Evolutionary conservation across 2,888 invertebrate species (phyloP), one percentile per base, ranked within the genome.

Genomic region (Chloromyia formosa): DNA sequence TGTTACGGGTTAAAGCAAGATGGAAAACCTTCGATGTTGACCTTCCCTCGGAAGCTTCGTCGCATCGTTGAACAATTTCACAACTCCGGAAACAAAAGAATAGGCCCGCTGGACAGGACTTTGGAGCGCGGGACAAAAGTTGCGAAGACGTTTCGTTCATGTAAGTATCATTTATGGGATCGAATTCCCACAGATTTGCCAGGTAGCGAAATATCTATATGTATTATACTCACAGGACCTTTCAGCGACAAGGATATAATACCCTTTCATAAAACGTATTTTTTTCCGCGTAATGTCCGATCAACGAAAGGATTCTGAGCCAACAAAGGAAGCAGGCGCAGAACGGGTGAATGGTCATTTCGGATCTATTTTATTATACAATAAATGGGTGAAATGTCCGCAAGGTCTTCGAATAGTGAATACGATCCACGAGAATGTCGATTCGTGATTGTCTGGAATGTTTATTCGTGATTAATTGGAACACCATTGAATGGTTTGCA

Each of bases 151-250:
- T 35, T 35, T 35, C 27, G 7, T 35, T 2, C 27, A 35, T 35
- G n/a, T 18, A 27, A 61, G 23, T 23, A 27, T 12, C 1, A 5
- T 14, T 58, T 14, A 35, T 4, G 27, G 12, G 12, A 27, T 61
- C 4, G 35, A 61, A 14, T 61, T 61, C 61, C 61, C 61, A 61
- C 35, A 35, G 23, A 27, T 23, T 27, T 12, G 27, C 23, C 61
- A 61, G 61, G 61, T 61, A 61, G 20, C 27, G 23, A 35, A 35
- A 12, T 61, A 10, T 1, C 14, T 18, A 7, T 58, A 22, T n/a
- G n/a, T n/a, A n/a, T n/a, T n/a, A n/a, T n/a, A n/a, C 58, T 12
- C 3, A 22, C 10, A 3, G 22, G 58, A 12, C 58, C 2, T n/a
- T 16, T 58, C 16, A 58, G 4, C 18, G 16, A 20, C 4, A 18